Base-by-base conservation (phyloP, 1,140 invertebrate genomes). In the Anastrepha ludens region DNA sequence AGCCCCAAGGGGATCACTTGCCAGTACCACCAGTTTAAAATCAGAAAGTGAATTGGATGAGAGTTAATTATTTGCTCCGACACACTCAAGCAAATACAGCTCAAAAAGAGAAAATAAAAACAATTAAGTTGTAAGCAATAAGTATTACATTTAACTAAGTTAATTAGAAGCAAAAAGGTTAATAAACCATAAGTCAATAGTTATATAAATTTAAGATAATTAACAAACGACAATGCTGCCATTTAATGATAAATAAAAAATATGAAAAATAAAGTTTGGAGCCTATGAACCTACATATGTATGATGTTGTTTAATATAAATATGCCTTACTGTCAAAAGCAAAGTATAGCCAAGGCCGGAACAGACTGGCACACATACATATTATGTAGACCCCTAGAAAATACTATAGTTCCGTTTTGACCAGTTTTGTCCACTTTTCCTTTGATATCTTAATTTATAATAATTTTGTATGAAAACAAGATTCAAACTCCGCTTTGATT, bases 1-100 rank as follows among this genome's bases (percentile, higher is more conserved):
- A 93, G 88, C 93, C 92, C 8, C 89, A 93, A 74, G 92, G 92
- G 2, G 95, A 95, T 67, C 95, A 96, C 94, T 91, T 96, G 55
- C 96, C 96, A 94, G 95, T 89, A 94, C 95, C 86, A 91, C 94
- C 89, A 55, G 74, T n/a, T 55, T 81, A 81, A 81, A 47, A 4
- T 13, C 67, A 47, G 74, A 7, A 55, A 55, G 44, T 55, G 55
- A 13, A 3, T 29, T 29, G 2, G 55, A 81, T 41, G 15, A 67
- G n/a, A 62, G 39, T 47, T 55, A 13, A 74, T 47, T 74, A 74
- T 74, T 74, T 44, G 41, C 67, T 74, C 6, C 13, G 44, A 44
- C 13, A 74, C 7, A 74, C 8, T 13, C 15, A 55, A 81, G 70
- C 41, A 81, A 55, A 8, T 81, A 81, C 44, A 29, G 74, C 74